Percentiles rank a stretch among this genome's conserved stretches.
These are phyloP conservation scores for Pollenia labialis DNA, from an alignment of 2,888 invertebrate genomes.

Conservation along the genomic window DNA sequence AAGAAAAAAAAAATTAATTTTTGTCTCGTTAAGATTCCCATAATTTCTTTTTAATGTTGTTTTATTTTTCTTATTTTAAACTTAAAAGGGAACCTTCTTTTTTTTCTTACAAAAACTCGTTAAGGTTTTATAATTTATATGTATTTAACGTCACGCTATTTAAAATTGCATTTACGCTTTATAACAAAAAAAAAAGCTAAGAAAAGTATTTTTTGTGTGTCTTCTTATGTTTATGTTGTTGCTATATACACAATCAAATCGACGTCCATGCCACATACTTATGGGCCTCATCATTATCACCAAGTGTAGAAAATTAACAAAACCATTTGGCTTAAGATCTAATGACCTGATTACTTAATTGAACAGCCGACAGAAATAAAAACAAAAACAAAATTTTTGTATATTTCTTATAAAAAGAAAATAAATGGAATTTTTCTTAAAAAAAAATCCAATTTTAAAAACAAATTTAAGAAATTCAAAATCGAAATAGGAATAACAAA, in stretches of 20 bases:
- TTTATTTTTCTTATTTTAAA: constrained; percentile 15
- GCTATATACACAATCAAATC: constrained; percentile 28
- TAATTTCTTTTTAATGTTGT: constrained; percentile 54
- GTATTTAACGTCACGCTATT: constrained; percentile 73
- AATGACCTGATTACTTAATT: constrained; percentile 80
- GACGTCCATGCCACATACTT: constrained; percentile 45
- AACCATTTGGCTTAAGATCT: constrained; percentile 78
- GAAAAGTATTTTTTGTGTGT: constrained; percentile 41
- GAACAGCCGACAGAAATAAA: constrained; percentile 74
- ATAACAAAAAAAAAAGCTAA: constrained; percentile 23
- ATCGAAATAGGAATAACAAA: not conserved
- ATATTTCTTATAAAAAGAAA: constrained; percentile 39
- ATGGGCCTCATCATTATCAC: constrained; percentile 71
- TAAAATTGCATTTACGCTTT: constrained; percentile 74
- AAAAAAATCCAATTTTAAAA: constrained; percentile 45
- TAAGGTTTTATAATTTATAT: constrained; percentile 72
- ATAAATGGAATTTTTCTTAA: constrained; percentile 1
- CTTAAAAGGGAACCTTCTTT: constrained; percentile 40
- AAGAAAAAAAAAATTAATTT: constrained; percentile 26
- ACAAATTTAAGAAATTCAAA: constrained; percentile 15
- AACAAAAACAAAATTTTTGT: constrained; percentile 46
- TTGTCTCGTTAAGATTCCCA: constrained; percentile 47
- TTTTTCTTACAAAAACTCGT: constrained; percentile 56
- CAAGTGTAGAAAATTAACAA: constrained; percentile 75
- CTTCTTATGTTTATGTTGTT: constrained; percentile 17